phyloP scores from a whole-genome alignment of 2,113 vertebrate species.

The Eulemur rufifrons region DNA sequence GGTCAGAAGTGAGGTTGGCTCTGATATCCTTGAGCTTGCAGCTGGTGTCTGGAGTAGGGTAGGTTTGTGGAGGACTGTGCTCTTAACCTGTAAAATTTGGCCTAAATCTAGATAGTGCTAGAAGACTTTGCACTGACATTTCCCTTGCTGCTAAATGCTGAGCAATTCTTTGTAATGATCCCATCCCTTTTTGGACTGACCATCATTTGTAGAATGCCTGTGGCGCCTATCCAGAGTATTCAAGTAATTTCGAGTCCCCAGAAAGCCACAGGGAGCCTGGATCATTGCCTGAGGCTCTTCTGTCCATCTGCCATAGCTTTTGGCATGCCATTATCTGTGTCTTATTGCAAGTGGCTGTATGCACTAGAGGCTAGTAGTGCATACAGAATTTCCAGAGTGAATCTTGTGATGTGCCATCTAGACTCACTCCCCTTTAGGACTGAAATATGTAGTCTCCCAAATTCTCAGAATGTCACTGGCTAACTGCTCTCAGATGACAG shows the following conservation, averaged over 20 bases:
- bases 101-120: neutral
- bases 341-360: neutral
- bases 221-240: neutral
- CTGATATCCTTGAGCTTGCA: neutral
- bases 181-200: neutral
- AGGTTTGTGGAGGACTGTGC: neutral
- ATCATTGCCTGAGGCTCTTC: neutral
- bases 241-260: neutral
- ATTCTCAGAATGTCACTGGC: neutral
- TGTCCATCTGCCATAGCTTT: neutral
- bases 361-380: neutral
- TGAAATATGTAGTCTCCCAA: neutral
- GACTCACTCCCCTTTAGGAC: neutral
- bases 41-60: neutral
- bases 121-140: neutral
- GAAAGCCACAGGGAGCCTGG: neutral
- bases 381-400: neutral
- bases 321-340: neutral
- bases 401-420: neutral
- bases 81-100: neutral
- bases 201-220: neutral
- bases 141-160: neutral
- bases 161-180: neutral
- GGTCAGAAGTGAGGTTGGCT: neutral
- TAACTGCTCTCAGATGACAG: neutral